phyloP scores from a whole-genome alignment of 2,888 invertebrate species.

The Elysia crispata region DNA sequence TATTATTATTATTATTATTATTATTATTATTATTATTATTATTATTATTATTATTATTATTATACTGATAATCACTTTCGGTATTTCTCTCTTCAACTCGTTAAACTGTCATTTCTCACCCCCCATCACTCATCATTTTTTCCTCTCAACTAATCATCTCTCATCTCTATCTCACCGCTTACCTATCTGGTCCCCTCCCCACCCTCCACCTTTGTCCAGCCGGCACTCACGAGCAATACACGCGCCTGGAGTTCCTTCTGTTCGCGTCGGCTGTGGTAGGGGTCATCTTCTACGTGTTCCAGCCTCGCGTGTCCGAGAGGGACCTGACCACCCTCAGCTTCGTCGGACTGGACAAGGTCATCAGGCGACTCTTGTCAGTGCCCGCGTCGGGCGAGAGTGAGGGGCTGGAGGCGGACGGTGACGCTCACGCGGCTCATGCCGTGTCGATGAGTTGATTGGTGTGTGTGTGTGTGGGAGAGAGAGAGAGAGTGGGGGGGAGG shows the following conservation, averaged over 20 bases:
- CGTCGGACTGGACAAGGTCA: slow-evolving; percentile 59
- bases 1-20: no score
- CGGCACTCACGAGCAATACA: slow-evolving; percentile 46
- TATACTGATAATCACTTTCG: no score
- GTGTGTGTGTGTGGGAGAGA: no score
- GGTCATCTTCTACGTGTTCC: slow-evolving; percentile 57
- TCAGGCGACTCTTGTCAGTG: slow-evolving; percentile 52
- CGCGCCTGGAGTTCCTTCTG: slow-evolving; percentile 59
- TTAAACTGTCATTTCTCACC: neutral
- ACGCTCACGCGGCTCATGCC: neutral
- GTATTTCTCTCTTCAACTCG: neutral
- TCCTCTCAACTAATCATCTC: no score
- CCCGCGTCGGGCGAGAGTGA: slow-evolving; percentile 3
- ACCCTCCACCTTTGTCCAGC: neutral
- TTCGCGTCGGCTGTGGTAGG: slow-evolving; percentile 55
- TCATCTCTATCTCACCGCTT: no score
- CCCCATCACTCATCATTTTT: no score
- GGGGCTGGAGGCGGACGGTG: slow-evolving; percentile 17
- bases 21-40: no score
- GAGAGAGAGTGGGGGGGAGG: no score
- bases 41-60: no score
- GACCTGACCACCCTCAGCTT: slow-evolving; percentile 59
- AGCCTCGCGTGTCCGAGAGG: slow-evolving; percentile 59
- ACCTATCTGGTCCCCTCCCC: no score
- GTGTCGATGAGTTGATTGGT: no score